Percentiles rank a stretch among this genome's conserved stretches.
phyloP scores from a whole-genome alignment of 2,888 invertebrate species.

The Hoplodrina blanda region DNA sequence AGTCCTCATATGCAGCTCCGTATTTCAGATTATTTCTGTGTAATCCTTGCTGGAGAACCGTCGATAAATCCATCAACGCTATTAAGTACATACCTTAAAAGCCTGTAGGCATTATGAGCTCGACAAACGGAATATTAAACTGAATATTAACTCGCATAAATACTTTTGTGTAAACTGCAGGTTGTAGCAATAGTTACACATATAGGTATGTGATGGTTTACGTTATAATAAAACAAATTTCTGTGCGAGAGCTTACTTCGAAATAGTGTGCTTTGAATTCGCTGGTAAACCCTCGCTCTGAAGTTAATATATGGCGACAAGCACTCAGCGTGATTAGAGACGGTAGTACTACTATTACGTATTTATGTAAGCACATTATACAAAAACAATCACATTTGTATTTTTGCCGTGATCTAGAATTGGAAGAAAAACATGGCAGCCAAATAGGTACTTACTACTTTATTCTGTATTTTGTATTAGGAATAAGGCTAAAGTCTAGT shows the following conservation, averaged over 20 bases:
- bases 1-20: constrained; percentile 10
- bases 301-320: constrained; percentile 87
- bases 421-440: constrained; percentile 25
- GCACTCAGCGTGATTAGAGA: constrained; percentile 86
- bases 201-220: constrained; percentile 14
- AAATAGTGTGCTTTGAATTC: constrained; percentile 73
- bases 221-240: constrained; percentile 63
- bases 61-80: constrained; percentile 39
- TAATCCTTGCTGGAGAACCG: constrained; percentile 14
- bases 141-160: constrained; percentile 20
- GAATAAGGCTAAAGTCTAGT: not conserved
- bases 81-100: constrained; percentile 34
- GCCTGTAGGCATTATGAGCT: constrained; percentile 16
- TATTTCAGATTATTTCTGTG: constrained; percentile 9
- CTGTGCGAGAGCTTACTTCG: constrained; percentile 66
- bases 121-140: constrained; percentile 38
- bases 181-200: constrained; percentile 9
- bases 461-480: constrained; percentile 5
- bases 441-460: not conserved
- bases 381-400: constrained; percentile 43
- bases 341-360: constrained; percentile 54
- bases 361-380: constrained; percentile 59
- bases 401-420: constrained; percentile 35
- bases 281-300: constrained; percentile 76
- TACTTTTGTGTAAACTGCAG: constrained; percentile 15